These are phyloP conservation scores for Pammene aurita DNA, from an alignment of 2,888 invertebrate species.

Conservation along the genomic window DNA sequence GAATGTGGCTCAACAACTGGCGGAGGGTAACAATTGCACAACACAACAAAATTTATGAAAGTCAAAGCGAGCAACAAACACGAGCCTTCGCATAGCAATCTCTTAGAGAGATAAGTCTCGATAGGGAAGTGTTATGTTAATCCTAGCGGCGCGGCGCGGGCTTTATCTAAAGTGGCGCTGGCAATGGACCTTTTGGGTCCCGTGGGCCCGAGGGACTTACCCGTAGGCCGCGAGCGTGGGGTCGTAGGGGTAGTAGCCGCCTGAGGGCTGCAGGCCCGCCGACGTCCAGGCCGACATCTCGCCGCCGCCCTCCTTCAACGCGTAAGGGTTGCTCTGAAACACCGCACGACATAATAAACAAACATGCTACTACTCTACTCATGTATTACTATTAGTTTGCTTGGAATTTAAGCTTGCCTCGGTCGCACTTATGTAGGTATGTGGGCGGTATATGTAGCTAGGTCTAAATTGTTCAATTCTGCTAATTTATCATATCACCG, in stretches of 20 bases:
- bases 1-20: conserved; percentile 59
- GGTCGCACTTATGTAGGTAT: conserved; percentile 10
- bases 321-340: conserved; percentile 95
- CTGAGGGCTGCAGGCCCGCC: conserved; percentile 94
- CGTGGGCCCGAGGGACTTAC: conserved; percentile 86
- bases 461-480: background rate
- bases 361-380: conserved; percentile 47
- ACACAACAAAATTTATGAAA: conserved; percentile 70
- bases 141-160: conserved; percentile 70
- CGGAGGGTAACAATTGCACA: conserved; percentile 67
- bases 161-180: conserved; percentile 78
- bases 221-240: conserved; percentile 96
- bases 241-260: conserved; percentile 96
- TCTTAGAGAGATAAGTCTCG: conserved; percentile 77
- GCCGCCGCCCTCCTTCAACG: conserved; percentile 91
- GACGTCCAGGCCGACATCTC: conserved; percentile 97
- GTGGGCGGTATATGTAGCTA: background rate
- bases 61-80: conserved; percentile 72
- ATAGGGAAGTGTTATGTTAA: conserved; percentile 78
- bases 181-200: conserved; percentile 65
- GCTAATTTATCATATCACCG: background rate
- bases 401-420: conserved; percentile 21
- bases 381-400: conserved; percentile 28
- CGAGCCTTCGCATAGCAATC: conserved; percentile 80
- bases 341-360: conserved; percentile 64